Evolutionary conservation across 2,797 vertebrate genomes (phyloP).

Genomic region (Aldrovandia affinis): DNA sequence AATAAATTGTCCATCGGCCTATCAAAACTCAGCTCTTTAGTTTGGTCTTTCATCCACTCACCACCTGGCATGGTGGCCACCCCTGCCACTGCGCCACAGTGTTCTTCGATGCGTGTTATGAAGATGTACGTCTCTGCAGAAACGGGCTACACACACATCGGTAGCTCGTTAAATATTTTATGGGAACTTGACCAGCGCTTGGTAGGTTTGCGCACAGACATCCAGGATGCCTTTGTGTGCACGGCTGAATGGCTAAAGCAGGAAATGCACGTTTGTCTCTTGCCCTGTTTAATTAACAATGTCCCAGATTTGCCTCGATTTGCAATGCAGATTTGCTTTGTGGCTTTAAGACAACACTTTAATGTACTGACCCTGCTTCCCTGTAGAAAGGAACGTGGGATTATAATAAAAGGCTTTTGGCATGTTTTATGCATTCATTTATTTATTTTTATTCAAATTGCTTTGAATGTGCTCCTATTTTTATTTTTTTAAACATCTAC

Average conservation of each 20-base stretch:
- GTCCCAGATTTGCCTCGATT: neutral
- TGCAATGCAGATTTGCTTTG: conserved; percentile 12
- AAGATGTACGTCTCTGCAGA: too few relatives aligned
- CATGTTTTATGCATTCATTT: conserved; percentile 18
- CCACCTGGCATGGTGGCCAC: too few relatives aligned
- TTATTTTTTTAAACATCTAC: neutral
- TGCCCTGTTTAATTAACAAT: conserved; percentile 8
- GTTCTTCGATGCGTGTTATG: too few relatives aligned
- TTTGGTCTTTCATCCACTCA: too few relatives aligned
- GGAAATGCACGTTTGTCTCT: neutral
- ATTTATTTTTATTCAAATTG: neutral
- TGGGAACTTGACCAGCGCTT: neutral
- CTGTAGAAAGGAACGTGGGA: conserved; percentile 2
- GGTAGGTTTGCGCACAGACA: neutral
- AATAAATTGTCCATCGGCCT: too few relatives aligned
- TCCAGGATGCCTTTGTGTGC: neutral
- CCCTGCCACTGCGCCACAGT: too few relatives aligned
- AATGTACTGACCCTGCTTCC: neutral
- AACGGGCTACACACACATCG: too few relatives aligned
- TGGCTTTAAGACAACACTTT: neutral
- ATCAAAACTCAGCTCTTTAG: too few relatives aligned
- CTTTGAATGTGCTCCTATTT: neutral
- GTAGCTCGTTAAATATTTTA: too few relatives aligned
- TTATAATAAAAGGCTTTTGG: conserved; percentile 29
- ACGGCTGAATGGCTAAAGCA: neutral